phyloP scores from a whole-genome alignment of 2,113 vertebrate genomes.

The Podocnemis expansa region DNA sequence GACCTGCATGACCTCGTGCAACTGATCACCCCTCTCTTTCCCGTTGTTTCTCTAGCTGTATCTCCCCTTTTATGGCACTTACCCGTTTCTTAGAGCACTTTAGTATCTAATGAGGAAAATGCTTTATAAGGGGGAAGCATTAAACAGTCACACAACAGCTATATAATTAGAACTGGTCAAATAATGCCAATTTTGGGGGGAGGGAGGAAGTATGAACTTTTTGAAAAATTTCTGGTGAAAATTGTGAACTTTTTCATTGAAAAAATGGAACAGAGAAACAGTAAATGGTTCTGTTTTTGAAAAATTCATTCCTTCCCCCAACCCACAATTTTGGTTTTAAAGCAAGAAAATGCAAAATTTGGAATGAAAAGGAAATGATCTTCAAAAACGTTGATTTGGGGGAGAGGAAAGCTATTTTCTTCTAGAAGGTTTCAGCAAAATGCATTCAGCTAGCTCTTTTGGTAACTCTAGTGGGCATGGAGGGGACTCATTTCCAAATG shows the following conservation, averaged over 20 bases:
- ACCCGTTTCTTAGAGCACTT: background rate
- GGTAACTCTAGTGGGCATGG: rapidly evolving
- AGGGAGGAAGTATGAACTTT: background rate
- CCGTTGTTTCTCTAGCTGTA: background rate
- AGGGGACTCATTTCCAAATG: background rate
- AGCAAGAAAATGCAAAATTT: background rate
- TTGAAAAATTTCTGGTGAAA: background rate
- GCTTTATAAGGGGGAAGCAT: background rate
- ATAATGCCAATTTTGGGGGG: background rate
- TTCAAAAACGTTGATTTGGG: rapidly evolving
- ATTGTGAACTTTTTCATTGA: background rate
- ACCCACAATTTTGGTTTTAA: background rate
- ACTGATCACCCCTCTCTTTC: background rate
- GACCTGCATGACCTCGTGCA: slow-evolving; percentile 10
- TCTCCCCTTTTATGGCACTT: background rate
- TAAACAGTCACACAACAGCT: background rate
- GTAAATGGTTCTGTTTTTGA: background rate
- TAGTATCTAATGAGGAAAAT: rapidly evolving
- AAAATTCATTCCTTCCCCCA: background rate
- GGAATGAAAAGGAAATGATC: background rate
- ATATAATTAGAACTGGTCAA: background rate
- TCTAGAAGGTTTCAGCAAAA: background rate
- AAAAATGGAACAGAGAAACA: background rate
- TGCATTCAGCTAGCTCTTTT: background rate
- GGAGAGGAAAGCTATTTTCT: background rate